Evolutionary conservation across 2,113 vertebrate genomes (phyloP).

Genomic region (Lepisosteus osseus): DNA sequence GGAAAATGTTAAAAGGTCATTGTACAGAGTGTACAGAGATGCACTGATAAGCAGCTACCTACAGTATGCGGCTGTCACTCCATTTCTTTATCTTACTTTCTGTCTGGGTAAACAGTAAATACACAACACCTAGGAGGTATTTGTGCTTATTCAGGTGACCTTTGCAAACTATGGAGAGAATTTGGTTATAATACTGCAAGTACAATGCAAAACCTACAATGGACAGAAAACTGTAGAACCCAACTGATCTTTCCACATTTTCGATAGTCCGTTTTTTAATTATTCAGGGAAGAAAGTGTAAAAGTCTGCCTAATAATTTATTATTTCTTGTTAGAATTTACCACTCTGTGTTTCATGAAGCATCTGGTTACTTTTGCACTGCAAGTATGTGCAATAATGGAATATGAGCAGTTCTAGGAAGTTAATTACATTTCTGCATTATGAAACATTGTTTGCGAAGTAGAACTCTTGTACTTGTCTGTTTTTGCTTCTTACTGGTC

Average conservation of each 20-base stretch:
- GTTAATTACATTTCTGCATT: slow-evolving; percentile 36
- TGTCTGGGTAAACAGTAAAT: too few relatives aligned
- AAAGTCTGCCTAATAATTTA: slow-evolving; percentile 24
- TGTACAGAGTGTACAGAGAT: too few relatives aligned
- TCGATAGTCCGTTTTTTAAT: slow-evolving; percentile 23
- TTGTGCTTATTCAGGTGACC: too few relatives aligned
- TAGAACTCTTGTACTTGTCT: slow-evolving; percentile 36
- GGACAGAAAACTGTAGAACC: too few relatives aligned
- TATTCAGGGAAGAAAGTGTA: slow-evolving; percentile 23
- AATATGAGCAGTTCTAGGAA: slow-evolving; percentile 22
- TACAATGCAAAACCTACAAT: too few relatives aligned
- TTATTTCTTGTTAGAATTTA: slow-evolving; percentile 16
- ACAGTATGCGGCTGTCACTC: too few relatives aligned
- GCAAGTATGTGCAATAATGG: slow-evolving; percentile 20
- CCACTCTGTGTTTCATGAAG: not conserved
- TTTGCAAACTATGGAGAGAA: too few relatives aligned
- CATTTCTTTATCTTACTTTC: too few relatives aligned
- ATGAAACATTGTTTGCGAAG: slow-evolving; percentile 36
- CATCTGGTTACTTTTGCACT: not conserved
- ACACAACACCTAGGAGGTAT: too few relatives aligned
- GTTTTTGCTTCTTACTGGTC: slow-evolving; percentile 23
- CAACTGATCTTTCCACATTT: not conserved
- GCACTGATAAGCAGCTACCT: too few relatives aligned
- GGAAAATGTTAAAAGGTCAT: too few relatives aligned
- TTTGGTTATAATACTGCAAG: too few relatives aligned